phyloP scores from a whole-genome alignment of 2,113 vertebrate species.

The Bufo bufo region DNA sequence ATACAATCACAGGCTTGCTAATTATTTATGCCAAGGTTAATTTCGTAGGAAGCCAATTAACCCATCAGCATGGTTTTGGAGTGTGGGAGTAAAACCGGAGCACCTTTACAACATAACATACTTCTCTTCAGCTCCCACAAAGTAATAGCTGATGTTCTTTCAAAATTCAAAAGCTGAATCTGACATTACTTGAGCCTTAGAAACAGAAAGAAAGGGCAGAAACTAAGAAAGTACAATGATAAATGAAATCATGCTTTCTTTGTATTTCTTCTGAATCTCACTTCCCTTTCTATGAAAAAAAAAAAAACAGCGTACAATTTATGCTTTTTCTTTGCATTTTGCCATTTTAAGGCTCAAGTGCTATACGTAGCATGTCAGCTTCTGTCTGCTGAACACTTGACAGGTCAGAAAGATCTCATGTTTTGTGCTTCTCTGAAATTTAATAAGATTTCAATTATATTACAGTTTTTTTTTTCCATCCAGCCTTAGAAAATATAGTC shows the following conservation, averaged over 20 bases:
- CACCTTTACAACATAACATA: background rate
- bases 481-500: background rate
- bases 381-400: conserved; percentile 16
- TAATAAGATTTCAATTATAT: conserved; percentile 10
- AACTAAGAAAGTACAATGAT: conserved; percentile 2
- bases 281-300: conserved; percentile 22
- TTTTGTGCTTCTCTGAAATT: background rate
- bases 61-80: background rate
- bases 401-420: conserved; percentile 34
- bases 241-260: conserved; percentile 9
- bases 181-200: conserved; percentile 26
- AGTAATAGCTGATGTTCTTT: conserved; percentile 23
- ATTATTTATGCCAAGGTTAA: background rate
- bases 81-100: background rate
- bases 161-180: conserved; percentile 31
- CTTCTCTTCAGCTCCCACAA: conserved; percentile 21
- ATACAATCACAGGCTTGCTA: background rate
- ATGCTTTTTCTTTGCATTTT: conserved; percentile 26
- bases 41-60: background rate
- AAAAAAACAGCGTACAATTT: background rate
- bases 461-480: background rate
- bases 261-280: conserved; percentile 7
- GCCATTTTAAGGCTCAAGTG: background rate
- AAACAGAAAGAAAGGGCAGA: conserved; percentile 16
- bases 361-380: background rate